A percentile compares a stretch with the other conserved stretches of the same genome.
These are phyloP conservation scores for Rugalucina vietnamica DNA, from an alignment of 2,888 invertebrate genomes.

Conservation along the genomic window DNA sequence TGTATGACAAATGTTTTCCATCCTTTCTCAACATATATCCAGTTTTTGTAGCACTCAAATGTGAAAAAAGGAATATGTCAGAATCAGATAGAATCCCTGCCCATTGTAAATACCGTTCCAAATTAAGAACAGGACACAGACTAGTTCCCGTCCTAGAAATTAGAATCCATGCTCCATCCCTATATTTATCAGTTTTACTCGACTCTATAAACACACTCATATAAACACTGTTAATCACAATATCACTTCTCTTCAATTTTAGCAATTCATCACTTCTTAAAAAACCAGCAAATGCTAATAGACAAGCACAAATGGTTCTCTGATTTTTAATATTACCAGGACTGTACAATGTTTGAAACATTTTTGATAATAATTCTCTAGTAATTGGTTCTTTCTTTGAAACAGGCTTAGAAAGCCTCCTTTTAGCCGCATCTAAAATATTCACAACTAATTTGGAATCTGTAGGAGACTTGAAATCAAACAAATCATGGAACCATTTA, in stretches of 20 bases:
- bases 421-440: conserved; percentile 26
- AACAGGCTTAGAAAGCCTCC: not conserved
- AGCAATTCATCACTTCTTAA: conserved; percentile 29
- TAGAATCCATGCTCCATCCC: conserved; percentile 30
- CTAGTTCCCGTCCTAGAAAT: conserved; percentile 32
- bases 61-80: conserved; percentile 17
- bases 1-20: conserved; percentile 33
- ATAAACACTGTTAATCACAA: not conserved
- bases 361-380: not conserved
- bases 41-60: conserved; percentile 2
- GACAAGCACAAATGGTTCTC: conserved; percentile 28
- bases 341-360: conserved; percentile 13
- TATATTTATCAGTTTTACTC: conserved; percentile 42
- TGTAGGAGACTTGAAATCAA: conserved; percentile 1
- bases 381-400: conserved; percentile 22
- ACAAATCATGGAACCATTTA: conserved; percentile 24
- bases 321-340: conserved; percentile 12
- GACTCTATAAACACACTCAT: conserved; percentile 23
- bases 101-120: conserved; percentile 27
- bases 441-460: conserved; percentile 27
- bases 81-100: conserved; percentile 20
- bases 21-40: conserved; percentile 16
- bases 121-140: conserved; percentile 37
- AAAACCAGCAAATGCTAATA: conserved; percentile 33
- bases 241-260: conserved; percentile 14